Evolutionary conservation across 2,797 vertebrate species (phyloP).

Genomic region (Coregonus ussuriensis): DNA sequence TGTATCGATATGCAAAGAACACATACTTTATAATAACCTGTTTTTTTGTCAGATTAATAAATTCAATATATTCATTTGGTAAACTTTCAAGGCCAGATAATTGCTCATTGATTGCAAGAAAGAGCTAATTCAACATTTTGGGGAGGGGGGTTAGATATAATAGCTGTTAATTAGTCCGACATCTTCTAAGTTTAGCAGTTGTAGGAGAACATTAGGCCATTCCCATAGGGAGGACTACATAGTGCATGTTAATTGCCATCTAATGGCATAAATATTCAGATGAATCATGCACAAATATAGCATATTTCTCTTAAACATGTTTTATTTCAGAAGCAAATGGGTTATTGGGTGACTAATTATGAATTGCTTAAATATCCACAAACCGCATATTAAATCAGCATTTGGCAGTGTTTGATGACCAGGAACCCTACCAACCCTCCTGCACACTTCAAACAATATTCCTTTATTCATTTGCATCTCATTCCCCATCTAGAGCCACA

Average conservation of each 20-base stretch:
- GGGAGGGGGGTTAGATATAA: constrained; percentile 28
- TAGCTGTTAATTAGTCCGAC: constrained; percentile 53
- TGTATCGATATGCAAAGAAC: not conserved
- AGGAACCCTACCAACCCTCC: constrained; percentile 49
- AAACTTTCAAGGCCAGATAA: constrained; percentile 42
- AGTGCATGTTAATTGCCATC: constrained; percentile 67
- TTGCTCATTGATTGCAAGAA: constrained; percentile 33
- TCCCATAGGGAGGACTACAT: constrained; percentile 52
- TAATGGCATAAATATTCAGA: constrained; percentile 72
- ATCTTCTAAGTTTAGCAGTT: constrained; percentile 45
- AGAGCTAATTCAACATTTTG: constrained; percentile 36
- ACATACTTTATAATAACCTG: not conserved
- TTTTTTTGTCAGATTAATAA: constrained; percentile 25
- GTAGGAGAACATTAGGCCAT: constrained; percentile 43
- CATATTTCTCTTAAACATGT: constrained; percentile 69
- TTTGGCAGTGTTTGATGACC: constrained; percentile 64
- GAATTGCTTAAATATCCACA: constrained; percentile 75
- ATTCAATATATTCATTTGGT: constrained; percentile 12
- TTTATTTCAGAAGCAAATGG: constrained; percentile 70
- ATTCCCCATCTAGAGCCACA: too few relatives aligned
- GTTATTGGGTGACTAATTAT: constrained; percentile 76
- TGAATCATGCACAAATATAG: constrained; percentile 69
- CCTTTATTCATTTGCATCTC: constrained; percentile 49
- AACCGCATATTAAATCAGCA: constrained; percentile 68
- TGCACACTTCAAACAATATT: constrained; percentile 60